phyloP scores from a whole-genome alignment of 2,888 invertebrate genomes.

The Ditylenchus weischeri region DNA sequence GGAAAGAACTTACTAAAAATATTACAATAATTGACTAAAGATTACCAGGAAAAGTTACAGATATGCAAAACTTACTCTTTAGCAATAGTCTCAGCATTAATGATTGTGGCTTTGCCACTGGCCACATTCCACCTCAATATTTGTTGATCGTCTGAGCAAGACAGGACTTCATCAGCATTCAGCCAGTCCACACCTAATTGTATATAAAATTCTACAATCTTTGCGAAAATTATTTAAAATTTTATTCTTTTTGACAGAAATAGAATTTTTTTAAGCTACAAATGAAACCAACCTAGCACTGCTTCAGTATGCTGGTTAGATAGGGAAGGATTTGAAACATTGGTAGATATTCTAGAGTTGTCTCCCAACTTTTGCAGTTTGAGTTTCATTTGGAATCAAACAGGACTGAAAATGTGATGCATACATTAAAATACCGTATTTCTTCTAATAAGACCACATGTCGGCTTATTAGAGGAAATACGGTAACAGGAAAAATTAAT shows the following conservation, averaged over 20 bases:
- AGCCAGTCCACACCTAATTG: slow-evolving; percentile 80
- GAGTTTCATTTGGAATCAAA: neutral
- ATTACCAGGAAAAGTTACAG: too few relatives aligned
- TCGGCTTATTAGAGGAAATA: too few relatives aligned
- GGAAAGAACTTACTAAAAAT: slow-evolving; percentile 1
- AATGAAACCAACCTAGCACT: slow-evolving; percentile 60
- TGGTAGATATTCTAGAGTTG: neutral
- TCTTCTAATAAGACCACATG: too few relatives aligned
- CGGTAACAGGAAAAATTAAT: neutral
- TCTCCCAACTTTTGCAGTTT: slow-evolving; percentile 16
- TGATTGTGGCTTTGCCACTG: slow-evolving; percentile 58
- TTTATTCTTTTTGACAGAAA: too few relatives aligned
- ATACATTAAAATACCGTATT: too few relatives aligned
- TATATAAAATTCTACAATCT: too few relatives aligned
- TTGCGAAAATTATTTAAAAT: too few relatives aligned
- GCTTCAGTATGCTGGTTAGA: slow-evolving; percentile 7
- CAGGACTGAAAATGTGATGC: too few relatives aligned
- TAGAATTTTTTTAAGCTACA: too few relatives aligned
- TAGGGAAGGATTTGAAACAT: too few relatives aligned
- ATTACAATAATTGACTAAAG: too few relatives aligned
- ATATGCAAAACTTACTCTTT: slow-evolving; percentile 22
- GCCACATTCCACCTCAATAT: slow-evolving; percentile 83
- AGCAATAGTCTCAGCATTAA: neutral
- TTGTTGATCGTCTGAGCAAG: slow-evolving; percentile 88
- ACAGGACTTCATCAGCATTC: slow-evolving; percentile 86